phyloP scores from a whole-genome alignment of 2,797 vertebrate species.

The Cynopterus sphinx region DNA sequence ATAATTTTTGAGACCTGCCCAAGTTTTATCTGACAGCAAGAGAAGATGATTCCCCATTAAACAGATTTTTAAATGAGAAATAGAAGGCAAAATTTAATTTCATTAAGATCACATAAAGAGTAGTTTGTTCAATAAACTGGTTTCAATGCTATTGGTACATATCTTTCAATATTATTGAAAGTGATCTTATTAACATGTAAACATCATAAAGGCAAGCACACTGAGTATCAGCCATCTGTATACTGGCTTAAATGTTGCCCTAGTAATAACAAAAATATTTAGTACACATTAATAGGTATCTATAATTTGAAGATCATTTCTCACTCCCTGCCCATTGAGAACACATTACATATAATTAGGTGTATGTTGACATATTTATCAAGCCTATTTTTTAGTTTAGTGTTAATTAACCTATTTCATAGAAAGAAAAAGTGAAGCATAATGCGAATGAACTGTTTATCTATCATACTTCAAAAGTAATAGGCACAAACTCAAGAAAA shows the following conservation, averaged over 20 bases:
- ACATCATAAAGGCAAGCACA: neutral
- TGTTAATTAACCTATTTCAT: constrained; percentile 58
- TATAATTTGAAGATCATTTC: neutral
- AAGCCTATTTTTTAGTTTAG: constrained; percentile 45
- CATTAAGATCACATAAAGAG: neutral
- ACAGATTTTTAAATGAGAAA: neutral
- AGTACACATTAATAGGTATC: neutral
- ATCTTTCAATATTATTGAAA: constrained; percentile 1
- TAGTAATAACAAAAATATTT: neutral
- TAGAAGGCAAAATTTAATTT: neutral
- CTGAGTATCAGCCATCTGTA: neutral
- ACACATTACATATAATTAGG: neutral
- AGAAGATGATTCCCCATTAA: neutral
- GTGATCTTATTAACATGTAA: neutral
- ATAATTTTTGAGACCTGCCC: neutral
- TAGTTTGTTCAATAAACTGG: neutral
- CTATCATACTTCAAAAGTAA: constrained; percentile 40
- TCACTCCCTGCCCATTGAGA: neutral
- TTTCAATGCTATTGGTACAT: neutral
- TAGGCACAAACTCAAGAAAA: constrained; percentile 58
- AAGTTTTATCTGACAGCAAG: neutral
- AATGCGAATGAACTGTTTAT: constrained; percentile 52
- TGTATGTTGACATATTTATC: constrained; percentile 8
- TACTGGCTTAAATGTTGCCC: neutral
- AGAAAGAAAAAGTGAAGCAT: constrained; percentile 28